phyloP scores from a whole-genome alignment of 2,888 invertebrate genomes.

The Drosophila mercatorum region DNA sequence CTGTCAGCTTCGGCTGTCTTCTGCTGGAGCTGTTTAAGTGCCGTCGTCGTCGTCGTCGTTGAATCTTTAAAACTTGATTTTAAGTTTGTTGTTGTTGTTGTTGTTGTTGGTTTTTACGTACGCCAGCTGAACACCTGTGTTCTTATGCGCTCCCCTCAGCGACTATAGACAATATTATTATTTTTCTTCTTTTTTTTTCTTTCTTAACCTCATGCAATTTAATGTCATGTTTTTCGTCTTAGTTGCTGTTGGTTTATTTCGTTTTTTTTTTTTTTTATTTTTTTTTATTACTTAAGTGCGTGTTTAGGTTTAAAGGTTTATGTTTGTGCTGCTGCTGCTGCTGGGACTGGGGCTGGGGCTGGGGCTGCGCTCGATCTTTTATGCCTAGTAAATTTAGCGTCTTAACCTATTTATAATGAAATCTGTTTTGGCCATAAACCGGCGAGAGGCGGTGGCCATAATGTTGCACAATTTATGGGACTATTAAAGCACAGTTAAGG shows the following conservation, averaged over 20 bases:
- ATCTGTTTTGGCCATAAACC: constrained; percentile 59
- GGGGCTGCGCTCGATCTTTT: constrained; percentile 45
- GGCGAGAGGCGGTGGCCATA: constrained; percentile 43
- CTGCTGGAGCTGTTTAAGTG: constrained; percentile 63
- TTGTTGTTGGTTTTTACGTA: constrained; percentile 58
- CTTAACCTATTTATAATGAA: constrained; percentile 81
- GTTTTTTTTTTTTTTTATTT: constrained; percentile 29
- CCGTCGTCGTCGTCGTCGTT: constrained; percentile 55
- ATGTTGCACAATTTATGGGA: constrained; percentile 63
- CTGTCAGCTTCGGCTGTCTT: constrained; percentile 30
- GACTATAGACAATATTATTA: constrained; percentile 62
- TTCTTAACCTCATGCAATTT: constrained; percentile 75
- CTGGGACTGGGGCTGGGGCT: constrained; percentile 12
- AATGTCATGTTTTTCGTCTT: constrained; percentile 80
- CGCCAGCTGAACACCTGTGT: constrained; percentile 77
- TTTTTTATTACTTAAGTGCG: constrained; percentile 80
- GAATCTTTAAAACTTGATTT: constrained; percentile 80
- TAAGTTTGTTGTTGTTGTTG: constrained; percentile 65
- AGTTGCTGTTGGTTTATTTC: constrained; percentile 61
- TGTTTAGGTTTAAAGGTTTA: constrained; percentile 81
- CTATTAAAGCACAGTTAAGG: constrained; percentile 74
- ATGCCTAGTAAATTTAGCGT: constrained; percentile 72
- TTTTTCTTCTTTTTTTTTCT: constrained; percentile 39
- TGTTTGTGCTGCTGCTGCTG: constrained; percentile 38
- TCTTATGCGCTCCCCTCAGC: constrained; percentile 58